Evolutionary conservation across 2,888 invertebrate species (phyloP).

Genomic region (Parapristionchus giblindavisi): DNA sequence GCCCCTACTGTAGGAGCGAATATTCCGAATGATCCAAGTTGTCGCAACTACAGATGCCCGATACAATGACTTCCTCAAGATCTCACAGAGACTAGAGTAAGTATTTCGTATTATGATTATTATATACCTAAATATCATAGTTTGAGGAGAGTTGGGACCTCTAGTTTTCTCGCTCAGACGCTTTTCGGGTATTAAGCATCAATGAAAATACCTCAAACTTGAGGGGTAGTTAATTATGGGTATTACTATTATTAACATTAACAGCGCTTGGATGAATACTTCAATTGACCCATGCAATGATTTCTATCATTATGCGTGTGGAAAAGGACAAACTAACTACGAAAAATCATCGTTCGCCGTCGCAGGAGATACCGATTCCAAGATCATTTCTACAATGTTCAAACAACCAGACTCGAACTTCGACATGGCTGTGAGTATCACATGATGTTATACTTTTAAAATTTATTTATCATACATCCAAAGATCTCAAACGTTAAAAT

Average conservation of each 20-base stretch:
- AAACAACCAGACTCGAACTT: background rate
- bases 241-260: no score
- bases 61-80: background rate
- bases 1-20: background rate
- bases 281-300: constrained; percentile 1
- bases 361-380: background rate
- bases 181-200: no score
- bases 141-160: no score
- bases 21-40: background rate
- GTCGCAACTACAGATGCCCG: background rate
- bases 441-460: background rate
- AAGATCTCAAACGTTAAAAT: background rate
- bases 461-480: background rate
- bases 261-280: background rate
- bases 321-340: background rate
- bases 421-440: background rate
- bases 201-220: no score
- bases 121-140: no score
- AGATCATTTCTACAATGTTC: background rate
- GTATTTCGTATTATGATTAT: no score
- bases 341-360: background rate
- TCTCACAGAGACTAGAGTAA: constrained; percentile 7
- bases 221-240: no score
- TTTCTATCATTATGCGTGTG: constrained; percentile 27
- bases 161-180: no score